A percentile compares a stretch with the other conserved stretches of the same genome.
These are phyloP conservation scores for Euwallacea similis DNA, from an alignment of 1,140 invertebrate species.

Conservation along the genomic window DNA sequence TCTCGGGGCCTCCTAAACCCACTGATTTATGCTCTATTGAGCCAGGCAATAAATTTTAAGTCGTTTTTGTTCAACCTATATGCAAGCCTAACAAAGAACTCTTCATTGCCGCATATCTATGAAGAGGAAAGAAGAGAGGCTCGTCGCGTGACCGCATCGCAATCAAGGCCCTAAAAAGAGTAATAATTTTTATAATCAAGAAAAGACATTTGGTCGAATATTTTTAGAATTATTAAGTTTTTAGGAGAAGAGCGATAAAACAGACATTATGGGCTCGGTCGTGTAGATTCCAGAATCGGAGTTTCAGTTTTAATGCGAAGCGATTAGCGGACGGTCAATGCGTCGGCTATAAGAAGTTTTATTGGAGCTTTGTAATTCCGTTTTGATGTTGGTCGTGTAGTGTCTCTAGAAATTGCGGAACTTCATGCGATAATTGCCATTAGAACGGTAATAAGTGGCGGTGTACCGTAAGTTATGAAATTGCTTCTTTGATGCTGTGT, in stretches of 20 bases:
- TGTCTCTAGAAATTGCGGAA: background rate
- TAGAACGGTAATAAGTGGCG: slow-evolving; percentile 1
- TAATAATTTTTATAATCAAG: slow-evolving; percentile 12
- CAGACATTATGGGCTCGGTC: background rate
- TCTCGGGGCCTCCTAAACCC: slow-evolving; percentile 6
- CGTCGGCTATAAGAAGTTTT: background rate
- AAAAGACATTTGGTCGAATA: background rate
- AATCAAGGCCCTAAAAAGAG: too few relatives aligned
- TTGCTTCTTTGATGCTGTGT: background rate
- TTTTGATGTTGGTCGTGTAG: background rate
- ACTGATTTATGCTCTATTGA: slow-evolving; percentile 15
- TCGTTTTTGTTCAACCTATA: too few relatives aligned
- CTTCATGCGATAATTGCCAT: background rate
- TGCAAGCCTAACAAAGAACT: too few relatives aligned
- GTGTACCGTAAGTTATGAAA: background rate
- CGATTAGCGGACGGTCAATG: background rate
- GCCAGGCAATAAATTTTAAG: too few relatives aligned
- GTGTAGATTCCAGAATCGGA: slow-evolving; percentile 3
- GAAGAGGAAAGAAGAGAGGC: too few relatives aligned
- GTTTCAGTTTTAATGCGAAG: slow-evolving; percentile 5
- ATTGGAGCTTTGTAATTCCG: background rate
- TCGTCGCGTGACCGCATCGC: too few relatives aligned
- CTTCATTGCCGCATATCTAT: too few relatives aligned
- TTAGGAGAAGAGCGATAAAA: slow-evolving; percentile 12
- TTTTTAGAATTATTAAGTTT: slow-evolving; percentile 2